Conservation (phyloP, 2,113 vertebrate species). For the Centropristis striata region DNA sequence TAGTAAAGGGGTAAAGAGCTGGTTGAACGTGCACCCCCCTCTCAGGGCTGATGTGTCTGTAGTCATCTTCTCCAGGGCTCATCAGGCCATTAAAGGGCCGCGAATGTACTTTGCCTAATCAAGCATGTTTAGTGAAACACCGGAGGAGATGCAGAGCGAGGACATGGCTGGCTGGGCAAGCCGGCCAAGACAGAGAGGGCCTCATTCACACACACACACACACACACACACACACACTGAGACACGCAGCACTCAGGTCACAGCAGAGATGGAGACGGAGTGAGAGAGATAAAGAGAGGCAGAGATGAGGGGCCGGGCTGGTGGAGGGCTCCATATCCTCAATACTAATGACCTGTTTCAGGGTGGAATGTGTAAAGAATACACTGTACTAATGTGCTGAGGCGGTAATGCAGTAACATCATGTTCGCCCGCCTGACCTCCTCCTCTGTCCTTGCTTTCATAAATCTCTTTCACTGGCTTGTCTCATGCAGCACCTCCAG, state of each 20-base stretch:
- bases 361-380: conserved; percentile 69
- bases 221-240: conserved; percentile 3
- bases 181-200: conserved; percentile 59
- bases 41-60: conserved; percentile 70
- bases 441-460: conserved; percentile 63
- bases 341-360: conserved; percentile 75
- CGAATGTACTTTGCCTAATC: conserved; percentile 83
- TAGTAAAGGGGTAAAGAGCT: conserved; percentile 53
- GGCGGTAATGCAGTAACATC: conserved; percentile 61
- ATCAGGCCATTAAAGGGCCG: conserved; percentile 75
- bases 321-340: conserved; percentile 50
- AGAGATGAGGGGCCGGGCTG: conserved; percentile 36
- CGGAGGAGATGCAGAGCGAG: conserved; percentile 65
- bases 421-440: conserved; percentile 60
- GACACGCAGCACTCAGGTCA: conserved; percentile 62
- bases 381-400: conserved; percentile 57
- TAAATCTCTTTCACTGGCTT: conserved; percentile 71
- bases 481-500: conserved; percentile 48
- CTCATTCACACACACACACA: conserved; percentile 77
- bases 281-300: conserved; percentile 15
- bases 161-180: conserved; percentile 67
- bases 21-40: conserved; percentile 51
- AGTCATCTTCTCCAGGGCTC: conserved; percentile 76
- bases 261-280: conserved; percentile 20
- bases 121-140: conserved; percentile 82